These are phyloP conservation scores for Zaprionus kolodkinae DNA, from an alignment of 1,140 invertebrate genomes.

Conservation along the genomic window DNA sequence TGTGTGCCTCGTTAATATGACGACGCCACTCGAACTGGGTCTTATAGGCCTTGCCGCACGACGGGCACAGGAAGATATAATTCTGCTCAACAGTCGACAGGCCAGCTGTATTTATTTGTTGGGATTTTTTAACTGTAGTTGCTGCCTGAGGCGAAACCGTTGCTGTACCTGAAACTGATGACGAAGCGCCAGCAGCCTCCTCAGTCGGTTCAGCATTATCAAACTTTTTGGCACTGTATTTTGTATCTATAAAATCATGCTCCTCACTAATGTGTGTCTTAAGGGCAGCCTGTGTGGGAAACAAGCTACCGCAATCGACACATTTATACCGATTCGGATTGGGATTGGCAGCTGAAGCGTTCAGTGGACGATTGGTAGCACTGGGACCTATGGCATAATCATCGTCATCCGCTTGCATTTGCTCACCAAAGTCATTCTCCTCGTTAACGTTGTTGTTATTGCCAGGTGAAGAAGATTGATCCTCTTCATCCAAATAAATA, in stretches of 20 bases:
- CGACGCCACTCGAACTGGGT: constrained; percentile 78
- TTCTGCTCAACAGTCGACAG: constrained; percentile 65
- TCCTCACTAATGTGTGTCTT: constrained; percentile 67
- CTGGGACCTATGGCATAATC: constrained; percentile 34
- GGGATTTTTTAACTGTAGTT: not conserved
- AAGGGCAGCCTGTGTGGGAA: constrained; percentile 57
- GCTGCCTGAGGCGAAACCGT: not conserved
- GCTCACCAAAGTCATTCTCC: constrained; percentile 71
- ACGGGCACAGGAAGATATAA: constrained; percentile 75
- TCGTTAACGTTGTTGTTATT: constrained; percentile 46
- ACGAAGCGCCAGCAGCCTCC: not conserved
- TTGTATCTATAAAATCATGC: constrained; percentile 54
- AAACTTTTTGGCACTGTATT: constrained; percentile 39
- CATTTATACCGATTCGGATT: constrained; percentile 62
- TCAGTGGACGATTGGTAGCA: constrained; percentile 1
- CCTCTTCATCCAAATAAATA: constrained; percentile 68
- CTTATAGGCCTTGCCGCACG: constrained; percentile 71
- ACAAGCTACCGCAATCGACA: constrained; percentile 65
- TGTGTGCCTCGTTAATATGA: constrained; percentile 78
- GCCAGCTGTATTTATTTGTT: constrained; percentile 15
- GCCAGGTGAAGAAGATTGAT: constrained; percentile 23
- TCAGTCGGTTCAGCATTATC: constrained; percentile 34
- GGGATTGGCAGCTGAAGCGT: not conserved
- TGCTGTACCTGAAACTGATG: constrained; percentile 2
- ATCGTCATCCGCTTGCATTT: constrained; percentile 74